Evolutionary conservation across 2,888 invertebrate genomes (phyloP), one percentile per base, ranked within the genome.

Genomic region (Cosmia trapezina): DNA sequence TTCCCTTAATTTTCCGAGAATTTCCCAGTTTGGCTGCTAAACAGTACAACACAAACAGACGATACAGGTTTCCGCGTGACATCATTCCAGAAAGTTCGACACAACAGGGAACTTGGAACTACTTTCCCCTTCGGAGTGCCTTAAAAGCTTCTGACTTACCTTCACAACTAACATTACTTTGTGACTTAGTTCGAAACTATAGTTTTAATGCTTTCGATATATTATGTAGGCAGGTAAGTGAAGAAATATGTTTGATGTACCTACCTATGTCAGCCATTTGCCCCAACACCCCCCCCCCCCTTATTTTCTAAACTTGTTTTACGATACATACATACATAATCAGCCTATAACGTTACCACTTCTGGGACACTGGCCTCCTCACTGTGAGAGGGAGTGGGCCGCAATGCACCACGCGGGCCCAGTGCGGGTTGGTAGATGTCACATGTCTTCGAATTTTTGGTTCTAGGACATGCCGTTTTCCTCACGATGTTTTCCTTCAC

Each of bases 121-220:
- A 85, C 70, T 85, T 84, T 78, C 68, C 63, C 74, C 69, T 77
- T 70, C 75, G 61, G 78, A 83, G 85, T 74, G 76, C 68, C 73
- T 83, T 84, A 84, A 85, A 84, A 85, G 84, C 85, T 85, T 84
- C 73, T 73, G 78, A 76, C 78, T 76, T 85, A 78, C 83, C 83
- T 78, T 70, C 70, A 65, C 63, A 77, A 81, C 84, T 84, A 79
- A 80, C 85, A 70, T 80, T 77, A 78, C 78, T 72, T 67, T 37
- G 75, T 76, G 83, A 83, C 65, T 67, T 83, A 85, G 71, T 84
- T 83, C 33, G 63, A 56, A 83, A 83, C 80, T 84, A 73, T 80
- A 82, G 73, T 80, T 74, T 76, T 72, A 71, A 79, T 77, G 73
- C 66, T 71, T 66, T 77, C 66, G 51, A 37, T 37, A 37, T 37